Evolutionary conservation across 2,113 vertebrate genomes (phyloP).

Genomic region (Osmerus mordax): DNA sequence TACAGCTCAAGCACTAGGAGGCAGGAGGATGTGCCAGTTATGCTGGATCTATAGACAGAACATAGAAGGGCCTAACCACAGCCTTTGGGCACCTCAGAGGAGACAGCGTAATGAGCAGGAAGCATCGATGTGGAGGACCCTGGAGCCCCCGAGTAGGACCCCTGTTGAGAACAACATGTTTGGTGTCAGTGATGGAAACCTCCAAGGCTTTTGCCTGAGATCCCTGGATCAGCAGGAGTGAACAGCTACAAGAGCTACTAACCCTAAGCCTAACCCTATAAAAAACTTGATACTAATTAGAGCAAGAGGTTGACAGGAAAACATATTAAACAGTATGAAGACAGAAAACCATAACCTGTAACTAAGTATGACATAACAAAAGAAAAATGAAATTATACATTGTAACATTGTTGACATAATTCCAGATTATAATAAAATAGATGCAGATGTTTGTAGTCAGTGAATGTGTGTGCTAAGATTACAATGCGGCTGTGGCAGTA

Average conservation of each 20-base stretch:
- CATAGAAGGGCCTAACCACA: background rate
- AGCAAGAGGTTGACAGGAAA: conserved; percentile 39
- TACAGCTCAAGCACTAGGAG: conserved; percentile 6
- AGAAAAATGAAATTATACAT: background rate
- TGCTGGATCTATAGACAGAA: background rate
- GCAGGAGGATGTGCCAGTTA: conserved; percentile 11
- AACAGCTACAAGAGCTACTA: conserved; percentile 29
- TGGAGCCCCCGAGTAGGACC: conserved; percentile 12
- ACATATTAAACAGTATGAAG: conserved; percentile 36
- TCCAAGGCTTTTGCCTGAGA: conserved; percentile 36
- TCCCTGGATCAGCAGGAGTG: conserved; percentile 38
- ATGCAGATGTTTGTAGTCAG: conserved; percentile 12
- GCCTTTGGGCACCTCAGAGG: conserved; percentile 4
- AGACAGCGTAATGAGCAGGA: conserved; percentile 29
- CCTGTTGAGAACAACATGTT: conserved; percentile 38
- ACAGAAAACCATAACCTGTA: conserved; percentile 45
- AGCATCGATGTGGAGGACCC: conserved; percentile 29
- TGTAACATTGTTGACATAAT: conserved; percentile 31
- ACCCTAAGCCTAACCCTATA: background rate
- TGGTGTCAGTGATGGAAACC: conserved; percentile 37
- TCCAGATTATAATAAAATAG: conserved; percentile 9
- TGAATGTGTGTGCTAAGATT: conserved; percentile 33
- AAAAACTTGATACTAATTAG: conserved; percentile 64
- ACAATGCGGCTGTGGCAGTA: conserved; percentile 51
- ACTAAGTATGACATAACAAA: conserved; percentile 46